Evolutionary conservation across 2,797 vertebrate species (phyloP).

Genomic region (Tokudaia tokunoshimensis): DNA sequence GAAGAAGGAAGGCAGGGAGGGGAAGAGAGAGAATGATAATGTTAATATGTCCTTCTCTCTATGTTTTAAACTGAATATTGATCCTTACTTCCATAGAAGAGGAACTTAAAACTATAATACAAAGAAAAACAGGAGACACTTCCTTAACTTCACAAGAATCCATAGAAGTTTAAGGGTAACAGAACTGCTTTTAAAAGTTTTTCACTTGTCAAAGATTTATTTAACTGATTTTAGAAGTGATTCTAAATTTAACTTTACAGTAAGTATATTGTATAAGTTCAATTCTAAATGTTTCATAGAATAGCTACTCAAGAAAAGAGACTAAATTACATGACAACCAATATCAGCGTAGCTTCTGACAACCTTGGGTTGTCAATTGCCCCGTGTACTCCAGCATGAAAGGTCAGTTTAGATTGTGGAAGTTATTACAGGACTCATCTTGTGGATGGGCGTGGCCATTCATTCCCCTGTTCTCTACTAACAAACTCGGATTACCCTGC

Average conservation of each 20-base stretch:
- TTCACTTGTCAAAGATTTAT: background rate
- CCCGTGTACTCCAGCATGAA: background rate
- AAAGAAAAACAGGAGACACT: background rate
- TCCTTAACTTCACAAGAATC: background rate
- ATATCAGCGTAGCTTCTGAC: background rate
- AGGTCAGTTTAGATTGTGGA: background rate
- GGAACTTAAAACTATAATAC: background rate
- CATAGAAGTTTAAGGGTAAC: background rate
- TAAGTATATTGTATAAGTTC: background rate
- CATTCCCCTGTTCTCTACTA: background rate
- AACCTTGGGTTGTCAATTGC: background rate
- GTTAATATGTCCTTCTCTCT: background rate
- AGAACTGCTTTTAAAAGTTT: background rate
- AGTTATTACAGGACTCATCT: conserved; percentile 66
- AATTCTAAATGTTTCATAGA: background rate
- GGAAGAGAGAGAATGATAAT: too few relatives aligned
- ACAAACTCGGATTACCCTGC: background rate
- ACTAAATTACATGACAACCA: background rate
- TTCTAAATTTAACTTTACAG: background rate
- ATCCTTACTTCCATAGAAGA: background rate
- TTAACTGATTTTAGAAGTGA: background rate
- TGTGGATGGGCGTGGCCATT: conserved; percentile 70
- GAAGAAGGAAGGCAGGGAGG: background rate
- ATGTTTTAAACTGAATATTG: background rate
- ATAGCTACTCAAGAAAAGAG: background rate